Evolutionary conservation across 2,888 invertebrate genomes (phyloP), one percentile per base, ranked within the genome.

Genomic region (Acronicta psi): DNA sequence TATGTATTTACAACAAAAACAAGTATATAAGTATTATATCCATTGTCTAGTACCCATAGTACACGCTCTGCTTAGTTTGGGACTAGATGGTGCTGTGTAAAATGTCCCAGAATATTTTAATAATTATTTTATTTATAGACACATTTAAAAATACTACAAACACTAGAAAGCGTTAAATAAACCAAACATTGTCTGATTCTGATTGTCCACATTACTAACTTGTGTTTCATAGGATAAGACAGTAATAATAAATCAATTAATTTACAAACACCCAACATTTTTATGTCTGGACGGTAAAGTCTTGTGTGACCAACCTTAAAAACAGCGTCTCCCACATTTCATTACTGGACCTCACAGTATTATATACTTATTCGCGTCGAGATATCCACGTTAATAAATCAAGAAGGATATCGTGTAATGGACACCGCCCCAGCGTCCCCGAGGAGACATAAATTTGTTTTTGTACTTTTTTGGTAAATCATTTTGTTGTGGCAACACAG

Each of bases 321-420:
- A 53, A 58, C 49, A 51, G 29, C 53, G 69, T 79, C 83, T 79
- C 84, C 84, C 84, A 85, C 87, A 84, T 85, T 89, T 88, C 85
- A 88, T 84, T 86, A 87, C 81, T 58, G 80, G 84, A 85, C 82
- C 83, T 81, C 85, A 84, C 83, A 81, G 77, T 69, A 81, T 85
- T 85, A 86, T 85, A 84, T 83, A 82, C 77, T 80, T 85, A 83
- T 87, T 86, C 83, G 83, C 85, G 70, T 70, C 81, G 84, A 85
- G 88, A 87, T 89, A 86, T 83, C 83, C 81, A 82, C 79, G 79
- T 82, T 85, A 90, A 92, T 92, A 93, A 92, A 93, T 93, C 92
- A 92, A 88, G 87, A 69, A 88, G 90, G 91, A 92, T 91, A 92
- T 89, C 90, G 84, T 85, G 91, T 91, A 92, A 92, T 90, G 90